Conservation (phyloP, 2,113 vertebrate species). For the Octodon degus region DNA sequence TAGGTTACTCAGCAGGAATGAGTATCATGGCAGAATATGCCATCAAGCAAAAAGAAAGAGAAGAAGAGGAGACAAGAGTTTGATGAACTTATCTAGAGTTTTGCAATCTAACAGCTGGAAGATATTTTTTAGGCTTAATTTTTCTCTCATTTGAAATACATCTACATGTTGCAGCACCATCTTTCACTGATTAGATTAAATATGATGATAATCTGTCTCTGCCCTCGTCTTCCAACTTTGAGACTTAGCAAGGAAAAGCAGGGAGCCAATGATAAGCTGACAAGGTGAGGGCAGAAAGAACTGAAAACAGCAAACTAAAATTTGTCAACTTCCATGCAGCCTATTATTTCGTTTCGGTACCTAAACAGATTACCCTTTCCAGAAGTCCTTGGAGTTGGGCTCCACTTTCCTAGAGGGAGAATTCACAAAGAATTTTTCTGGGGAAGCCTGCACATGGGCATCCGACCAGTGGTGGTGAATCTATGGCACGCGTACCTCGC, state of each 20-base stretch:
- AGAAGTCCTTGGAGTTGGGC: background rate
- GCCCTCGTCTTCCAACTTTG: background rate
- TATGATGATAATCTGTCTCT: background rate
- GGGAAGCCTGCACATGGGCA: too few species aligned
- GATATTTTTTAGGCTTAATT: slow-evolving; percentile 12
- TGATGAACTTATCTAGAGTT: background rate
- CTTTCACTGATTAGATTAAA: background rate
- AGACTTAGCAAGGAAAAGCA: background rate
- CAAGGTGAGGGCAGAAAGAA: background rate
- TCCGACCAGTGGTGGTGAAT: background rate
- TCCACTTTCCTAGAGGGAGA: background rate
- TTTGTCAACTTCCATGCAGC: background rate
- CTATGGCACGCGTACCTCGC: accelerated
- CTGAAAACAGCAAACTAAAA: background rate
- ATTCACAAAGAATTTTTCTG: background rate
- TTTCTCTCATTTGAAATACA: slow-evolving; percentile 7
- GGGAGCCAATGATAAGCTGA: background rate
- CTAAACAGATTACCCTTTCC: background rate
- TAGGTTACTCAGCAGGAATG: background rate
- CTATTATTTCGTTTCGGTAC: background rate
- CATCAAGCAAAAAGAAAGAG: background rate
- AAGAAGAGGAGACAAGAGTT: background rate
- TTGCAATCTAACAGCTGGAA: background rate
- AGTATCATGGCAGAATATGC: background rate
- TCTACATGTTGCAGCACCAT: background rate